Percentiles rank a stretch among this genome's conserved stretches.
These are phyloP conservation scores for Brachyhypopomus occidentalis DNA, from an alignment of 2,113 vertebrate genomes.

Conservation along the genomic window DNA sequence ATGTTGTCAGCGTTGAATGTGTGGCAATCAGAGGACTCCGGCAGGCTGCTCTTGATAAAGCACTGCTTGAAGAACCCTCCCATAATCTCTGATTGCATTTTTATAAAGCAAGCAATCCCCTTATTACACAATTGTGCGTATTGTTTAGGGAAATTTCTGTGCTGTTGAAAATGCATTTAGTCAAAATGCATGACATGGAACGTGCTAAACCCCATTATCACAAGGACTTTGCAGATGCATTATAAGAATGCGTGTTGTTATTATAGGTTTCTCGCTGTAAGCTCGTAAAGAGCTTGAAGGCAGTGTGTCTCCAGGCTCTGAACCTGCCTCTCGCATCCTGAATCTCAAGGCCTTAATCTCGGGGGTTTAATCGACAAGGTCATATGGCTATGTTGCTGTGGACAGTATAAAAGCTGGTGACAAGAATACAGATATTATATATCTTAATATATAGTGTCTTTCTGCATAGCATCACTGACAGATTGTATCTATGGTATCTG, in stretches of 20 bases:
- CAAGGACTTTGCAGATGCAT: no score
- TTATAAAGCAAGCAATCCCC: not conserved
- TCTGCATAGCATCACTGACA: no score
- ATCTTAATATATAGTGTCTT: not conserved
- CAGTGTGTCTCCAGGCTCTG: no score
- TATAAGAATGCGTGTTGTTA: no score
- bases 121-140: not conserved
- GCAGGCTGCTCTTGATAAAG: slow-evolving; percentile 5
- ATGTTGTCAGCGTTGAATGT: not conserved
- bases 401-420: not conserved
- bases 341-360: not conserved
- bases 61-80: not conserved
- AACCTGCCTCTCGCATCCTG: not conserved
- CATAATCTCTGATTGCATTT: slow-evolving; percentile 19
- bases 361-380: not conserved
- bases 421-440: not conserved
- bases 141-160: not conserved
- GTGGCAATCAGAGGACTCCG: not conserved
- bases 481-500: no score
- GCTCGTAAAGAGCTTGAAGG: no score
- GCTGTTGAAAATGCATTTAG: not conserved
- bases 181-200: not conserved
- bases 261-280: no score
- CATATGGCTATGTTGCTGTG: not conserved
- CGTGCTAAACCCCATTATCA: no score